A percentile compares a stretch with the other conserved stretches of the same genome.
Conservation (phyloP, 2,113 vertebrate genomes). For the Xiphorhynchus elegans region DNA sequence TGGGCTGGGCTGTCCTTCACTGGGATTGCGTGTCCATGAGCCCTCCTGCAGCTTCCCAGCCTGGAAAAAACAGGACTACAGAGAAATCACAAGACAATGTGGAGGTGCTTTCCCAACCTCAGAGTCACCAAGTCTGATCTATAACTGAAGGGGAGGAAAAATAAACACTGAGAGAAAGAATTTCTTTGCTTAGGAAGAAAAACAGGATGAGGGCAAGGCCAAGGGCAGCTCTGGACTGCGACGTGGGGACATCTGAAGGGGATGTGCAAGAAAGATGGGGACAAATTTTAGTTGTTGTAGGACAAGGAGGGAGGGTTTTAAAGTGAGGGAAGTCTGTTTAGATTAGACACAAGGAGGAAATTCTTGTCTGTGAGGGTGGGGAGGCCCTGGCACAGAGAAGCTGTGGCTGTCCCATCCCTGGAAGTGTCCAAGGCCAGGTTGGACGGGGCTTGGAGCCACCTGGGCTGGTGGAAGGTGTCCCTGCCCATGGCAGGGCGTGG, state of each 20-base stretch:
- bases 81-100: neutral
- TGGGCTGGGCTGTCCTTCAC: neutral
- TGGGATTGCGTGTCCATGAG: neutral
- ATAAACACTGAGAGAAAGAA: neutral
- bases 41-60: neutral
- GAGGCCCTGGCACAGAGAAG: neutral
- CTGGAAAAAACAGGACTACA: neutral
- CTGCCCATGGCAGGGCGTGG: neutral
- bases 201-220: neutral
- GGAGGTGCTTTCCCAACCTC: neutral
- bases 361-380: neutral
- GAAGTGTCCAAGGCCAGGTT: neutral
- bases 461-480: neutral
- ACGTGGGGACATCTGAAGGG: neutral
- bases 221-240: neutral
- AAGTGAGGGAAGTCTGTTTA: neutral
- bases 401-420: neutral
- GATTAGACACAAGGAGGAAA: neutral
- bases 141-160: neutral
- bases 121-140: neutral
- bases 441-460: rapidly evolving
- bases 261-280: neutral
- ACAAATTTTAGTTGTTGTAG: neutral
- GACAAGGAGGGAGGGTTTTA: neutral
- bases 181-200: neutral